These are phyloP conservation scores for Dissostichus mawsoni DNA, from an alignment of 2,113 vertebrate species.

Conservation along the genomic window DNA sequence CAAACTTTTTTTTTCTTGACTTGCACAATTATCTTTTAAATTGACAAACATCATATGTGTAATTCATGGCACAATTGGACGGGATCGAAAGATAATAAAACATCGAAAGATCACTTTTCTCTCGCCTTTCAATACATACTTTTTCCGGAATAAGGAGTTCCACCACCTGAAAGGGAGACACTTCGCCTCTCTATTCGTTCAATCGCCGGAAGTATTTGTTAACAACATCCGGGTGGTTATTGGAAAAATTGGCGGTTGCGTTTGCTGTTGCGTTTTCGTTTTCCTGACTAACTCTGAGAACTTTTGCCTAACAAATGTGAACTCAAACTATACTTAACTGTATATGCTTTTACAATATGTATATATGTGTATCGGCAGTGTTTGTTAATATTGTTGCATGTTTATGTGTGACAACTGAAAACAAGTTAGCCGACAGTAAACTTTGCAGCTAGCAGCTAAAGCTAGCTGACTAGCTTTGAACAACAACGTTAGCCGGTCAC, in stretches of 20 bases:
- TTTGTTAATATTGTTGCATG: background rate
- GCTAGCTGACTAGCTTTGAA: slow-evolving; percentile 1
- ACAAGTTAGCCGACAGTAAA: slow-evolving; percentile 8
- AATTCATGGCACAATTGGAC: too few relatives aligned
- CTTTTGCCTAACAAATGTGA: background rate
- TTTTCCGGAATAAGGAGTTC: too few relatives aligned
- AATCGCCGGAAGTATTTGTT: slow-evolving; percentile 33
- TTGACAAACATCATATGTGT: too few relatives aligned
- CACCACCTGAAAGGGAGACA: too few relatives aligned
- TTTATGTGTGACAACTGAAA: background rate
- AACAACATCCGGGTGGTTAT: slow-evolving; percentile 60
- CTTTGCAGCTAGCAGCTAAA: slow-evolving; percentile 22
- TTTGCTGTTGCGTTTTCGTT: background rate
- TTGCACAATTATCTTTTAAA: too few relatives aligned
- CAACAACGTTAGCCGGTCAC: background rate
- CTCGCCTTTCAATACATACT: too few relatives aligned
- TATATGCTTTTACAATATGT: fast-evolving
- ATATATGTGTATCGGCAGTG: fast-evolving
- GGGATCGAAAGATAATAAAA: too few relatives aligned
- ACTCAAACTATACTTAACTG: background rate
- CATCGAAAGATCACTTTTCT: too few relatives aligned
- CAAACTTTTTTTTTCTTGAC: too few relatives aligned
- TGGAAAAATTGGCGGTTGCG: slow-evolving; percentile 68
- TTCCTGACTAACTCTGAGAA: too few relatives aligned
- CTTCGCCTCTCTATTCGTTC: too few relatives aligned